Conservation (phyloP, 1,140 invertebrate genomes). For the Sarcophaga peregrina region DNA sequence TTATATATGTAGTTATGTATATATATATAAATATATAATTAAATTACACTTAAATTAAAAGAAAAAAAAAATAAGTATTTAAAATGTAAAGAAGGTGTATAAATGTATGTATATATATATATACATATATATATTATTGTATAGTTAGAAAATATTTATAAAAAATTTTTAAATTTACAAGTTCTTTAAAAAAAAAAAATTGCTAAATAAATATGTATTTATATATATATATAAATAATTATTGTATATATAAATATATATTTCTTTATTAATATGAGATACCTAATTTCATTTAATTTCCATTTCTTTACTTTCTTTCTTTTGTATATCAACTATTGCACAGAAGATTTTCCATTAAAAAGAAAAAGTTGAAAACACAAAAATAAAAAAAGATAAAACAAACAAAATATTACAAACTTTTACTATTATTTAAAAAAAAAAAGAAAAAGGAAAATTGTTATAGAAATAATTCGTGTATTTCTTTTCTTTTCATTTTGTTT, state of each 20-base stretch:
- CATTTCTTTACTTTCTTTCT: background rate
- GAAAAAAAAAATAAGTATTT: background rate
- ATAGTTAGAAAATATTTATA: no score
- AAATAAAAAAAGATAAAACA: background rate
- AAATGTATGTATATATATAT: background rate
- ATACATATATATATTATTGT: no score
- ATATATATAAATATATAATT: background rate
- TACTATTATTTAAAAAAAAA: background rate
- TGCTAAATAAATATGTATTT: conserved; percentile 18
- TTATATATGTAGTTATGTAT: background rate
- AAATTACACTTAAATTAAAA: background rate
- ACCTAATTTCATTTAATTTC: conserved; percentile 30
- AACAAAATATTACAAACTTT: background rate
- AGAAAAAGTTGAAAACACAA: background rate
- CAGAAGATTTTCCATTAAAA: conserved; percentile 21
- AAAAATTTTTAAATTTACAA: no score
- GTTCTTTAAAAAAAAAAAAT: conserved; percentile 12
- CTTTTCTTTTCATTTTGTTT: background rate
- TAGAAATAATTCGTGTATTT: no score
- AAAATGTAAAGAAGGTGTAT: background rate
- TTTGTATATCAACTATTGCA: conserved; percentile 15
- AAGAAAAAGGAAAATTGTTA: no score
- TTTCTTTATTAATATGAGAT: conserved; percentile 26
- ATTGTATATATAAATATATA: background rate
- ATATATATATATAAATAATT: background rate